Base-by-base conservation (phyloP, 2,113 vertebrate genomes). In the Anseranas semipalmata region DNA sequence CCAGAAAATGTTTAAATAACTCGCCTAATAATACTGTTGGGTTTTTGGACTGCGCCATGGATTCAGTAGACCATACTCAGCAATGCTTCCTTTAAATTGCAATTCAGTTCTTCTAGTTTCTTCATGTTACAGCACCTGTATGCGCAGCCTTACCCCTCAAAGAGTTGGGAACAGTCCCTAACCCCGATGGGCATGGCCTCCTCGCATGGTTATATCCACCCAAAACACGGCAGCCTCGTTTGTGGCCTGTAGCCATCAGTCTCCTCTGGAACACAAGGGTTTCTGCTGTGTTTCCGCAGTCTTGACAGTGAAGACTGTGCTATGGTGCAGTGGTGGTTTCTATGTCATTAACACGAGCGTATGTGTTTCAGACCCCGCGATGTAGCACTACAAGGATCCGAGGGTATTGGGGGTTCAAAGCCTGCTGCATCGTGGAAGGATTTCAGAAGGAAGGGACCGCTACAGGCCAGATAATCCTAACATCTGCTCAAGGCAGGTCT, bases 351-450 rank as follows among this genome's bases (percentile, higher is more conserved):
- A 39, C 32, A 11, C 3, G 3, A 37, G 6, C 0, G 2, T 35
- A 20, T 9, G 10, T 56, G 6, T 65, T 33, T 48, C 5, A 12
- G 52, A 50, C 28, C 9, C 16, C 2, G 0, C 0, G 0, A n/a
- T 10, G 19, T 4, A 74, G 59, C 1, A 4, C 41, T 59, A 35
- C 46, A 56, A 74, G 22, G 48, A 39, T 56, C 66, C 35, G 28
- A 45, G 46, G 17, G 45, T 75, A 25, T 33, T 43, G 10, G 60
- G 14, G 15, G 19, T 39, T 91, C 78, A 87, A 79, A 82, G 53
- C 33, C 48, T 56, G 32, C 52, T 21, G 35, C 65, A 72, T 39
- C 21, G 33, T 14, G 10, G 53, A 48, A 62, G 41, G 73, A 66
- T 20, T 15, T 18, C 77, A 28, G 5, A 43, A 75, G 65, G 37